phyloP scores from a whole-genome alignment of 2,888 invertebrate species.

The Sinhomidia bicolor region DNA sequence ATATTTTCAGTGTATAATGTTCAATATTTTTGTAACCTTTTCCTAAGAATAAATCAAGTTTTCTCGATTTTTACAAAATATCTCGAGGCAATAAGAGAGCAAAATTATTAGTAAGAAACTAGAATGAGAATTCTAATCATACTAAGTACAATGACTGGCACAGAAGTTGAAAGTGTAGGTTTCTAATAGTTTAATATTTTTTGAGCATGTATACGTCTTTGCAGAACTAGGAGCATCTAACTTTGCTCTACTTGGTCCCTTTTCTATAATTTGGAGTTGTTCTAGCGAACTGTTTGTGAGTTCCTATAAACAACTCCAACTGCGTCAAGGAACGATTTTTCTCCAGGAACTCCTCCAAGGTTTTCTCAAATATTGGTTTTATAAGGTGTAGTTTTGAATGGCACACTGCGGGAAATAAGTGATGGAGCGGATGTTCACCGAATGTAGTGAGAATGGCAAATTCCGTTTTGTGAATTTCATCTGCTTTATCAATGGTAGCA shows the following conservation, averaged over 20 bases:
- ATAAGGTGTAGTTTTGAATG: constrained; percentile 81
- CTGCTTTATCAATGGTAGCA: constrained; percentile 74
- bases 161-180: too few species aligned
- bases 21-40: too few species aligned
- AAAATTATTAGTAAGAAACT: too few species aligned
- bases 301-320: constrained; percentile 86
- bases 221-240: too few species aligned
- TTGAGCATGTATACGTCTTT: background rate
- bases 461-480: constrained; percentile 74
- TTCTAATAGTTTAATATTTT: background rate
- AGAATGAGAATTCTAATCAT: too few species aligned
- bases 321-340: constrained; percentile 82
- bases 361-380: constrained; percentile 77
- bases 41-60: too few species aligned
- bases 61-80: too few species aligned
- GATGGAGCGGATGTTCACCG: constrained; percentile 90
- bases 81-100: too few species aligned
- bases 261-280: constrained; percentile 82
- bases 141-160: too few species aligned
- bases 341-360: constrained; percentile 84
- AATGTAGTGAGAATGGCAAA: constrained; percentile 85
- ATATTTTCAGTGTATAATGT: too few species aligned
- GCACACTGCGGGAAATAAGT: constrained; percentile 88
- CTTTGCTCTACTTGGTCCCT: too few species aligned
- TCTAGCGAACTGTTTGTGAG: constrained; percentile 85